These are phyloP conservation scores for Spialia ferax DNA, from an alignment of 2,888 invertebrate genomes.

Conservation along the genomic window DNA sequence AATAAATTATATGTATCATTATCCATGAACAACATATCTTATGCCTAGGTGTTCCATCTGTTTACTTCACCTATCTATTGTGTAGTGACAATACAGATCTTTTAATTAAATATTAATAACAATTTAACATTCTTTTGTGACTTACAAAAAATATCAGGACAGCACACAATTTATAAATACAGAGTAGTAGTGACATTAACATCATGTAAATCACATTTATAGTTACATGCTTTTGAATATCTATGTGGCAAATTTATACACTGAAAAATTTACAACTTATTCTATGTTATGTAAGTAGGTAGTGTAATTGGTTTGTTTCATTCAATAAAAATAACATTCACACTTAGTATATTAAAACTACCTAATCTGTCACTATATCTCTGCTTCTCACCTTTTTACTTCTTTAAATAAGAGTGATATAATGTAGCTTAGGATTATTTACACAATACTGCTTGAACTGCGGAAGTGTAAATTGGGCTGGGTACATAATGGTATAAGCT, in stretches of 20 bases:
- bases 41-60: constrained; percentile 55
- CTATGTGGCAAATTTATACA: constrained; percentile 62
- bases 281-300: constrained; percentile 46
- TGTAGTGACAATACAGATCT: constrained; percentile 69
- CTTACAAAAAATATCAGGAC: constrained; percentile 60
- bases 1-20: constrained; percentile 55
- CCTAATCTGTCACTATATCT: constrained; percentile 61
- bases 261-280: constrained; percentile 68
- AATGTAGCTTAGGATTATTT: constrained; percentile 69
- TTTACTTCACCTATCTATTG: constrained; percentile 55
- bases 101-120: constrained; percentile 45
- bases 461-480: constrained; percentile 62
- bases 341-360: constrained; percentile 62
- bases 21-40: constrained; percentile 52
- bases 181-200: constrained; percentile 54
- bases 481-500: constrained; percentile 47
- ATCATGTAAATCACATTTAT: constrained; percentile 55
- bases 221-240: constrained; percentile 55
- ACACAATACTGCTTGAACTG: constrained; percentile 79
- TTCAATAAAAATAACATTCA: constrained; percentile 69
- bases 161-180: constrained; percentile 61
- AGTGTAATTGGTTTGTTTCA: constrained; percentile 50
- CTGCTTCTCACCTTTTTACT: constrained; percentile 63
- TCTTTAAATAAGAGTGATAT: constrained; percentile 67
- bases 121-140: constrained; percentile 65